Evolutionary conservation across 2,113 vertebrate genomes (phyloP), one percentile per base, ranked within the genome.

Genomic region (Furnarius figulus): DNA sequence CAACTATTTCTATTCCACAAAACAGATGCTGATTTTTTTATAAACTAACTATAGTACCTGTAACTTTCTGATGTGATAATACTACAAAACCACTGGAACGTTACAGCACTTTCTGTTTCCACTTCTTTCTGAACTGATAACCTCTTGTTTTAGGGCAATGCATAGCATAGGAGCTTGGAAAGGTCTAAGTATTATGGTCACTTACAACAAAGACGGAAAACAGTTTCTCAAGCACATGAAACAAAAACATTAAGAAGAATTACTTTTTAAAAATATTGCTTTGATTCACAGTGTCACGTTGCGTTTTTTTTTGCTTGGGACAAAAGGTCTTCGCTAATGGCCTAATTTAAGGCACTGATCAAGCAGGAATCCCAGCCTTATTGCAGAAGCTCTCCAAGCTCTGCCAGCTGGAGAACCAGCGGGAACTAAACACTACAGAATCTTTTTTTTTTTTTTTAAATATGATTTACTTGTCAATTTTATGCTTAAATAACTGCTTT

Each of bases 401-500:
- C 62, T 73, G 40, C 25, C 52, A 86, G 11, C 0, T 84, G n/a
- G 28, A 90, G 33, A 81, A 78, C 5, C 33, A 55, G 30, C 12
- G 86, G 39, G 35, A 77, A 44, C 20, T 79, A 68, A 82, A 78
- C 25, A 73, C 5, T n/a, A 49, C 80, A 91, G 49, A 85, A 62
- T 65, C 19, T 49, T 33, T 37, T 52, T 31, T 61, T 0, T 0
- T 10, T 37, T 42, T 42, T 42, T 42, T 15, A 42, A 42, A 42
- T 42, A 42, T 42, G 23, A 83, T 81, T 79, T 87, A 76, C 73
- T 86, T 84, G 52, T 84, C 53, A 85, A 65, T 85, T 93, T 92
- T 79, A 56, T 89, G 35, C 52, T 93, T 84, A 90, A 95, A 74
- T 85, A 94, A 85, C 73, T 56, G 70, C 10, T 62, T 94, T 88